Conservation (phyloP, 1,140 invertebrate genomes). For the Bombus fervidus region DNA sequence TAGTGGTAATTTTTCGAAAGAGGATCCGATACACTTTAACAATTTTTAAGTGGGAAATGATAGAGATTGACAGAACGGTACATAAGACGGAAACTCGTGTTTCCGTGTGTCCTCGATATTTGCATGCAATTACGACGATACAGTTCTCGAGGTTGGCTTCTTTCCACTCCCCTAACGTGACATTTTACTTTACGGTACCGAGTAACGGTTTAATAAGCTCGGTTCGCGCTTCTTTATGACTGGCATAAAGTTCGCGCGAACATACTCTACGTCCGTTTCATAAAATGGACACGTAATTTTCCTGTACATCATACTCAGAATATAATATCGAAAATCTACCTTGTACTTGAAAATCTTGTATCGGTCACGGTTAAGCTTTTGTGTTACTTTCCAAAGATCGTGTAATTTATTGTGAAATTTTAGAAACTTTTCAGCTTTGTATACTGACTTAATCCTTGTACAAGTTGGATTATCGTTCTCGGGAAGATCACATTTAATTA, state of each 20-base stretch:
- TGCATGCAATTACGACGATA: conserved; percentile 14
- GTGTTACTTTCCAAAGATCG: not conserved
- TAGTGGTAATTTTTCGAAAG: too few relatives aligned
- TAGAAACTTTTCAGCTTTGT: not conserved
- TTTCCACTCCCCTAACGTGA: not conserved
- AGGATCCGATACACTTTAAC: not conserved
- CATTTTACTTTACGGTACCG: conserved; percentile 28
- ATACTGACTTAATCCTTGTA: too few relatives aligned
- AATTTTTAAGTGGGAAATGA: not conserved
- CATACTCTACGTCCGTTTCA: conserved; percentile 1
- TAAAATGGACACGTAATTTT: conserved; percentile 33
- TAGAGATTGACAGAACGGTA: not conserved
- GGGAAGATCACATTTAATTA: too few relatives aligned
- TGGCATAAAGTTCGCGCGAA: conserved; percentile 13
- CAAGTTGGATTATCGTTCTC: too few relatives aligned
- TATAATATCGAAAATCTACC: not conserved
- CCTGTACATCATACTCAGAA: not conserved
- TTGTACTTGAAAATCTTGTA: too few relatives aligned
- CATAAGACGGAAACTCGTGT: not conserved
- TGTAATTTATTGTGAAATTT: not conserved
- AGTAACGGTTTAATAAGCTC: conserved; percentile 49
- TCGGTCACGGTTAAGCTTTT: not conserved
- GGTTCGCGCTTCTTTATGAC: conserved; percentile 23
- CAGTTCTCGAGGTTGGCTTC: not conserved
- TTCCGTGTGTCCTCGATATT: conserved; percentile 5